Evolutionary conservation across 2,888 invertebrate genomes (phyloP), one percentile per base, ranked within the genome.

Genomic region (Dryocosmus kuriphilus): DNA sequence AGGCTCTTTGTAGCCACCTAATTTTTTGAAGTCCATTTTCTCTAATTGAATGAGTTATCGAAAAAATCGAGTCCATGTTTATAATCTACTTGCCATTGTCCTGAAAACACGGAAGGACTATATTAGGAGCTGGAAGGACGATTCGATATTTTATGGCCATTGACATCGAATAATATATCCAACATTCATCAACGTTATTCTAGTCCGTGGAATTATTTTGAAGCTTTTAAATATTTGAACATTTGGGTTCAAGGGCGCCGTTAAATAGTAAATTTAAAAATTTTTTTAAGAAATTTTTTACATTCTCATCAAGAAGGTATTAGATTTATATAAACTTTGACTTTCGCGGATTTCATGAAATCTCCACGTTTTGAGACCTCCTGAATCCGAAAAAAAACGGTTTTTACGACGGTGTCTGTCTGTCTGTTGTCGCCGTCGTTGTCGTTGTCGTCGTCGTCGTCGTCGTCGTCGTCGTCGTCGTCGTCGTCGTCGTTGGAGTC

Each of bases 41-140:
- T 32, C 8, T 51, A 51, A 71, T 71, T 71, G 71, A 71, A 71
- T 5, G 16, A 67, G 67, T 27, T 55, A 51, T 51, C 16, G 16
- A 41, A 16, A 41, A 41, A 16, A 60, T 27, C 16, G 14, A 57
- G 57, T 57, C 57, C 24, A 57, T 24, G 27, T 46, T 41, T 19
- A 27, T 71, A 71, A 6, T 38, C 67, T 22, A 27, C 24, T 27
- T 60, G 16, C 60, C 14, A 27, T 27, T 60, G 27, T 60, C 27
- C 60, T 60, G 60, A 60, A 60, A 27, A 27, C 16, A 24, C 22
- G 6, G 24, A 60, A 60, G 60, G 60, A 60, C 55, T 8, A 22
- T 55, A 22, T 22, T 0, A n/a, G 8, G 22, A 55, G 9, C n/a
- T 55, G 7, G n/a, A 55, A 55, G 55, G 22, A 55, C 27, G 14